A percentile compares a stretch with the other conserved stretches of the same genome.
Evolutionary conservation across 2,113 vertebrate genomes (phyloP).

Genomic region (Trematocara unimaculatum): DNA sequence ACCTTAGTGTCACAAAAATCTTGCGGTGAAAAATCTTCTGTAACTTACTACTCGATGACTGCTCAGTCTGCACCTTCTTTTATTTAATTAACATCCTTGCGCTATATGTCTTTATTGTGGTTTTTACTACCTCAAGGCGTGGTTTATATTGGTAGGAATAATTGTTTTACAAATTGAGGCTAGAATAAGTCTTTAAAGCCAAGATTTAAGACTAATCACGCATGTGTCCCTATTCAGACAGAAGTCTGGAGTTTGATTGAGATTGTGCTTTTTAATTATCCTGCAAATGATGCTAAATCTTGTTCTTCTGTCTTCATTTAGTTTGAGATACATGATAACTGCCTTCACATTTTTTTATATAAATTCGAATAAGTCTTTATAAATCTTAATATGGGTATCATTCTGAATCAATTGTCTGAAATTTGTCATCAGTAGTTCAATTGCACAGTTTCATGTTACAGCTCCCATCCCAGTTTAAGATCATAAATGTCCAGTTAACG

Average conservation of each 20-base stretch:
- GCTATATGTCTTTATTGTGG: conserved; percentile 4
- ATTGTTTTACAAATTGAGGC: conserved; percentile 54
- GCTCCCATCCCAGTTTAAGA: background rate
- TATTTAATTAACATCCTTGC: conserved; percentile 6
- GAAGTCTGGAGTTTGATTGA: background rate
- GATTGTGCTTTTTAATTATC: background rate
- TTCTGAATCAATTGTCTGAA: background rate
- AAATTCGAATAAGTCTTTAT: background rate
- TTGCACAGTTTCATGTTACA: background rate
- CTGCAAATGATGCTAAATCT: background rate
- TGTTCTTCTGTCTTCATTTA: background rate
- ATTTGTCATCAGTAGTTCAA: background rate
- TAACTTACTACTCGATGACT: conserved; percentile 7
- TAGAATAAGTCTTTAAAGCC: conserved; percentile 23
- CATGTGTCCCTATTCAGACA: conserved; percentile 32
- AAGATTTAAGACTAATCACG: conserved; percentile 45
- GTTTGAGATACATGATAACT: background rate
- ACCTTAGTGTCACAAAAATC: conserved; percentile 36
- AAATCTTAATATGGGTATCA: background rate
- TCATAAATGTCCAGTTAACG: background rate
- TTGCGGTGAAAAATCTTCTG: conserved; percentile 21
- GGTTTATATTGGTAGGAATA: conserved; percentile 26
- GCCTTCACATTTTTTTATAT: background rate
- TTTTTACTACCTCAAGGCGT: conserved; percentile 18
- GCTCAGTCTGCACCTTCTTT: conserved; percentile 5